These are phyloP conservation scores for Laticauda laticaudata DNA, from an alignment of 2,113 vertebrate species.

Conservation along the genomic window DNA sequence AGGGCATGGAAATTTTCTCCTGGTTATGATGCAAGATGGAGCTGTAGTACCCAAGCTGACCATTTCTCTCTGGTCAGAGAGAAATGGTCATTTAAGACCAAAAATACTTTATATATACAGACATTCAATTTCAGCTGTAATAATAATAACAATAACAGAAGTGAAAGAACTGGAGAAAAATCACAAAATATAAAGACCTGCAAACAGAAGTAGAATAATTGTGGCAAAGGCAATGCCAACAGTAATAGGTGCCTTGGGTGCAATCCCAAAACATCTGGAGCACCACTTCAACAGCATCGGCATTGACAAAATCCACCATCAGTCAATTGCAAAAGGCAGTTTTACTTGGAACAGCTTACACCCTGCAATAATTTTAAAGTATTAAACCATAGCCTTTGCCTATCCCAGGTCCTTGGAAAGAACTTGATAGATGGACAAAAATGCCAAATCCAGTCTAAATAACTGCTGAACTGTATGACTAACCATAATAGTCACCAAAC, in stretches of 20 bases:
- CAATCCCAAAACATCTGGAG: not conserved
- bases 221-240: not conserved
- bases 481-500: not conserved
- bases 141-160: not conserved
- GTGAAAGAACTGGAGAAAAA: not conserved
- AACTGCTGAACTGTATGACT: not conserved
- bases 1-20: not conserved
- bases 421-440: not conserved
- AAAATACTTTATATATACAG: not conserved
- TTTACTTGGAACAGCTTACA: not conserved
- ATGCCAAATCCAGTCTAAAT: not conserved
- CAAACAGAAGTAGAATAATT: not conserved
- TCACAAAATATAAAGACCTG: not conserved
- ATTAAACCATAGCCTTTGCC: not conserved
- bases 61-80: too few relatives aligned
- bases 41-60: not conserved
- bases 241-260: not conserved
- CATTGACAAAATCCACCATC: not conserved
- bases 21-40: not conserved
- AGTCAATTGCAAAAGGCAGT: not conserved
- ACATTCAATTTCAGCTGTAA: not conserved
- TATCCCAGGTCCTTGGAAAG: not conserved
- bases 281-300: not conserved
- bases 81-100: not conserved
- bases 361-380: not conserved